These are phyloP conservation scores for Denticeps clupeoides DNA, from an alignment of 2,797 vertebrate genomes.

Conservation along the genomic window DNA sequence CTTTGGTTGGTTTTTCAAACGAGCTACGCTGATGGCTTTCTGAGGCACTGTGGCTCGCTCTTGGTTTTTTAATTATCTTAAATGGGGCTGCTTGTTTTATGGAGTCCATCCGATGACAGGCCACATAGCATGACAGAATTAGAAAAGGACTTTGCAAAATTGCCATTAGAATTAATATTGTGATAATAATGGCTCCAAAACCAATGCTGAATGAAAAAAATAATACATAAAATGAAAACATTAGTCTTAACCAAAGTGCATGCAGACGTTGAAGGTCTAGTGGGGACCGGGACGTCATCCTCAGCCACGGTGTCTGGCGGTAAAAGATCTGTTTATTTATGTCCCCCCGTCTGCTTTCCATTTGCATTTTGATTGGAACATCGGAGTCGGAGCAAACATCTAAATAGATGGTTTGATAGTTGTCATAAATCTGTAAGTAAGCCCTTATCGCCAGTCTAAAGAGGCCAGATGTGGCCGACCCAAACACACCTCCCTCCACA, in stretches of 20 bases:
- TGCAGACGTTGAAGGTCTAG: not conserved
- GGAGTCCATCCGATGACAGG: slow-evolving; percentile 1
- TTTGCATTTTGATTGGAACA: slow-evolving; percentile 70
- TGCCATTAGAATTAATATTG: slow-evolving; percentile 2
- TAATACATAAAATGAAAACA: slow-evolving; percentile 24
- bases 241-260: no score
- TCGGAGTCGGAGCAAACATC: slow-evolving; percentile 56
- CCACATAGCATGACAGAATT: not conserved
- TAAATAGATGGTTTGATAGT: slow-evolving; percentile 61
- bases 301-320: slow-evolving; percentile 46
- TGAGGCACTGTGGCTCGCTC: not conserved
- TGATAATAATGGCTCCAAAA: not conserved
- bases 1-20: not conserved
- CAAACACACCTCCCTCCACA: slow-evolving; percentile 11
- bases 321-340: slow-evolving; percentile 50
- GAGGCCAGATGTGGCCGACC: slow-evolving; percentile 53
- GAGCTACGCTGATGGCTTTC: not conserved
- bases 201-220: slow-evolving; percentile 29
- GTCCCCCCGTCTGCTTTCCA: slow-evolving; percentile 44
- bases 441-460: slow-evolving; percentile 61
- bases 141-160: not conserved
- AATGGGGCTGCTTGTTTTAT: slow-evolving; percentile 4
- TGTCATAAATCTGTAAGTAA: slow-evolving; percentile 64
- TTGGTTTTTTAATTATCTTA: slow-evolving; percentile 4
- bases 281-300: slow-evolving; percentile 28